These are phyloP conservation scores for Amblyopsis hoosieri DNA, from an alignment of 2,797 vertebrate species.

Conservation along the genomic window DNA sequence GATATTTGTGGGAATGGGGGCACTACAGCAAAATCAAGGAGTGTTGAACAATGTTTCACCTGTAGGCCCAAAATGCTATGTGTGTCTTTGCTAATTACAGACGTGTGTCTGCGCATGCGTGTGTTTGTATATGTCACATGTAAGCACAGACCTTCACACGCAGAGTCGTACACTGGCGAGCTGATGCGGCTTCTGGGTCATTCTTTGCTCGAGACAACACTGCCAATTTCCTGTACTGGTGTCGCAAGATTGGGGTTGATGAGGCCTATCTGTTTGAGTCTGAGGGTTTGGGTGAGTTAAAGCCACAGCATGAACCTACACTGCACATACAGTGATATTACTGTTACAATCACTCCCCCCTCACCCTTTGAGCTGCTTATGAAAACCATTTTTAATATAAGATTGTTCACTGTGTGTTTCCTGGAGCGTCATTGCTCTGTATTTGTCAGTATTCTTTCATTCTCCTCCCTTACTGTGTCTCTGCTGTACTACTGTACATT, in stretches of 20 bases:
- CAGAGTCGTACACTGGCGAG: slow-evolving; percentile 91
- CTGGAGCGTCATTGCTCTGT: not conserved
- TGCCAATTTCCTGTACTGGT: slow-evolving; percentile 98
- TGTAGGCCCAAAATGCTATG: not conserved
- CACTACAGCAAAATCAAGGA: too few relatives aligned
- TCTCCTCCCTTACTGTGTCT: not conserved
- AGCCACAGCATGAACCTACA: not conserved
- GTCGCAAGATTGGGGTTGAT: slow-evolving; percentile 91
- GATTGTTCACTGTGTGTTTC: not conserved
- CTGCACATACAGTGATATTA: too few relatives aligned
- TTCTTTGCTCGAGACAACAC: slow-evolving; percentile 97
- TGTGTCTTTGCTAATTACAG: slow-evolving; percentile 2
- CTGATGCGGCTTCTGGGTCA: slow-evolving; percentile 90
- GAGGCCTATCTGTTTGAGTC: slow-evolving; percentile 96
- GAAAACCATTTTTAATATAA: not conserved
- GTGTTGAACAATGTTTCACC: too few relatives aligned
- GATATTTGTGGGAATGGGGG: slow-evolving; percentile 1
- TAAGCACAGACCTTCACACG: slow-evolving; percentile 77
- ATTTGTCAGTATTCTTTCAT: not conserved
- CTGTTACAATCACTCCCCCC: too few relatives aligned
- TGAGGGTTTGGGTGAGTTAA: slow-evolving; percentile 91
- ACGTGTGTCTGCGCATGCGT: slow-evolving; percentile 1
- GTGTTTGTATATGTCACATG: slow-evolving; percentile 21
- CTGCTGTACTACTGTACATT: not conserved
- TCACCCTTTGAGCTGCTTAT: not conserved